Evolutionary conservation across 2,113 vertebrate species (phyloP), one percentile per base, ranked within the genome.

Genomic region (Neogobius melanostomus): DNA sequence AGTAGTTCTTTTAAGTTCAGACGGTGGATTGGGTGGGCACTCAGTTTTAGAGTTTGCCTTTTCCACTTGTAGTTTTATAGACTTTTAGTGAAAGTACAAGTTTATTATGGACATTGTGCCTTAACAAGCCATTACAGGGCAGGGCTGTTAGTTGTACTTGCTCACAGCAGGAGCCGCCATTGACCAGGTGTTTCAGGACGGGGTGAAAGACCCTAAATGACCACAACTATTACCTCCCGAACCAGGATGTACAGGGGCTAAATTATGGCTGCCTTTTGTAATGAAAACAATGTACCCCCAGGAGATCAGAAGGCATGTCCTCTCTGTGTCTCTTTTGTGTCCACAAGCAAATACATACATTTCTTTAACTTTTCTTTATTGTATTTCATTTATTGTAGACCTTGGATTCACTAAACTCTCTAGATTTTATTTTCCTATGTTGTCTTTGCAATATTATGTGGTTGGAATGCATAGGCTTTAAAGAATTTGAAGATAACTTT

Each of bases 201-300:
- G 47, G 64, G 74, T 83, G 69, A 84, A 74, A 66, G 66, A 71
- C 44, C 7, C 47, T 43, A 42, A 47, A 64, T 71, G 71, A 87
- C 82, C 79, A 53, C 79, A 82, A 82, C 66, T n/a, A 85, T 53
- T 44, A 72, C 71, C 77, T 74, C 43, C 17, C 77, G 84, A 76
- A 80, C 67, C 59, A 78, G 80, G 81, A 77, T 87, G 53, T 28
- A 48, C 56, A 72, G 71, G 60, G 69, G 75, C 80, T 82, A 81
- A 90, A 86, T 87, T 87, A 87, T 78, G 74, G 56, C 84, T 80
- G 21, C 44, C 11, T 82, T 72, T 79, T 91, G 86, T 81, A 68
- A 46, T 66, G 70, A 63, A 81, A 73, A 91, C 83, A 91, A 87
- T 76, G 70, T 63, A 85, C 82, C 77, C 82, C 80, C 82, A 82